Conservation (phyloP, 2,888 invertebrate genomes). For the Calliphora vomitoria region DNA sequence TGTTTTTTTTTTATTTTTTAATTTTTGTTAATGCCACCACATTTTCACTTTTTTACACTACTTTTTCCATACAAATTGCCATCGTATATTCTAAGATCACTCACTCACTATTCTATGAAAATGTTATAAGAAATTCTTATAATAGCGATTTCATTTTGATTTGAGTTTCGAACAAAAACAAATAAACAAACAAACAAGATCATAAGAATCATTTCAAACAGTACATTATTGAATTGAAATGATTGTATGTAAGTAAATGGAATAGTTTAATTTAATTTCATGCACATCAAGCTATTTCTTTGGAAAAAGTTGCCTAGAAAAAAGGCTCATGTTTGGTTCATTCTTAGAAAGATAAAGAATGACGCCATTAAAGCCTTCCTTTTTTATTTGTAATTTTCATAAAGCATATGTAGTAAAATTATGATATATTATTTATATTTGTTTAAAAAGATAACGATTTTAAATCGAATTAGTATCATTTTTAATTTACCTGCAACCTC, state of each 20-base stretch:
- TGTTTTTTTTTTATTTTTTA: conserved; percentile 65
- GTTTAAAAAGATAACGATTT: neutral
- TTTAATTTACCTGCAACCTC: conserved; percentile 87
- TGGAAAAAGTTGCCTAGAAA: conserved; percentile 81
- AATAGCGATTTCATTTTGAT: conserved; percentile 63
- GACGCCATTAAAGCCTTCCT: conserved; percentile 27
- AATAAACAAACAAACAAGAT: conserved; percentile 56
- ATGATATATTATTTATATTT: neutral
- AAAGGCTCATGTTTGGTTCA: conserved; percentile 52
- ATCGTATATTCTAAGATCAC: conserved; percentile 68
- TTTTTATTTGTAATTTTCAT: conserved; percentile 48
- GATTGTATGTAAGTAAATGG: conserved; percentile 44
- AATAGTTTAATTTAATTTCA: conserved; percentile 67
- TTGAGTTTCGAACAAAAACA: conserved; percentile 45
- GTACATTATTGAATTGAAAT: conserved; percentile 61
- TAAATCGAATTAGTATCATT: conserved; percentile 13
- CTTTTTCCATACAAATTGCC: conserved; percentile 84
- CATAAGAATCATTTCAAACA: conserved; percentile 63
- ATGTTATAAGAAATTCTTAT: conserved; percentile 38
- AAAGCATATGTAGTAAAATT: conserved; percentile 49
- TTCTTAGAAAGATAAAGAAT: conserved; percentile 63
- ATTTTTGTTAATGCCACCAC: conserved; percentile 78
- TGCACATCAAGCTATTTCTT: conserved; percentile 81
- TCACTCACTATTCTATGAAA: conserved; percentile 65
- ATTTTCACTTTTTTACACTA: conserved; percentile 75